phyloP scores from a whole-genome alignment of 2,113 vertebrate genomes.

The Albula goreensis region DNA sequence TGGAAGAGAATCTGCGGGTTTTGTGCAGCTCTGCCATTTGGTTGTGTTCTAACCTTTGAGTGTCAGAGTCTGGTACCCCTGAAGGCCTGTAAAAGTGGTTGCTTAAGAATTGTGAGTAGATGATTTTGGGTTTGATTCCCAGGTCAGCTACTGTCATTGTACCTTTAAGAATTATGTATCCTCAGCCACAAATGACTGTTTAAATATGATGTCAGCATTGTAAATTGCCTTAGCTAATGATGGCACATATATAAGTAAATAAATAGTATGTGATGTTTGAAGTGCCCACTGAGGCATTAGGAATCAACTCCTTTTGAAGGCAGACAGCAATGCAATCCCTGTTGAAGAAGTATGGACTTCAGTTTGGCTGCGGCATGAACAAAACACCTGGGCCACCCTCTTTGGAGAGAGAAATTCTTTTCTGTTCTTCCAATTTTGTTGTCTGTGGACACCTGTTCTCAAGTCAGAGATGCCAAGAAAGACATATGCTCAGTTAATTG shows the following conservation, averaged over 20 bases:
- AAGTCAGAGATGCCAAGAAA: background rate
- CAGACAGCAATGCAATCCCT: constrained; percentile 45
- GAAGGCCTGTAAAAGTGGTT: background rate
- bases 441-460: constrained; percentile 7
- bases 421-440: background rate
- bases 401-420: background rate
- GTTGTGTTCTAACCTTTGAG: background rate
- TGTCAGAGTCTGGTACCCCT: background rate
- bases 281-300: constrained; percentile 56
- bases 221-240: constrained; percentile 59
- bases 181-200: no score
- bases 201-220: no score
- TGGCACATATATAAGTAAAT: constrained; percentile 63
- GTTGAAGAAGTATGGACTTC: background rate
- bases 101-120: no score
- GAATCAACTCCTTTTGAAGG: constrained; percentile 31
- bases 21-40: background rate
- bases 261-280: constrained; percentile 49
- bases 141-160: no score
- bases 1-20: background rate
- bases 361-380: background rate
- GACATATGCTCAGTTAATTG: constrained; percentile 7
- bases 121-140: no score
- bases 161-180: no score
- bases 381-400: background rate